Evolutionary conservation across 2,888 invertebrate species (phyloP).

Genomic region (Metellina segmentata): DNA sequence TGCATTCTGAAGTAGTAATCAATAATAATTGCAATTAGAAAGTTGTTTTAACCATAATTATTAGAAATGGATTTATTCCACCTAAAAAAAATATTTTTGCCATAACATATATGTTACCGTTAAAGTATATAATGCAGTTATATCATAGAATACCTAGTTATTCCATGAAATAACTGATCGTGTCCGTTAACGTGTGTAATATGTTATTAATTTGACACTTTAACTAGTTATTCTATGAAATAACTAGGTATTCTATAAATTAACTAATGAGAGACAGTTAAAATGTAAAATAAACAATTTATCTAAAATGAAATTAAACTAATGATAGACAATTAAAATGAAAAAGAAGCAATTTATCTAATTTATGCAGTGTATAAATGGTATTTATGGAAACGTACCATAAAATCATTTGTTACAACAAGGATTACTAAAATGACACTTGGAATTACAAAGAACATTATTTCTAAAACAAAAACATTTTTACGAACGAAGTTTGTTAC

Average conservation of each 20-base stretch:
- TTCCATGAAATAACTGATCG: conserved; percentile 71
- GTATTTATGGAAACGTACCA: conserved; percentile 53
- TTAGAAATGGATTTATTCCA: too few species aligned
- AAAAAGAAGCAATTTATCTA: conserved; percentile 61
- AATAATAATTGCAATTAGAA: too few species aligned
- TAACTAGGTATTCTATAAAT: neutral
- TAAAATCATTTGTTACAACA: neutral
- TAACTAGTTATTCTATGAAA: conserved; percentile 30
- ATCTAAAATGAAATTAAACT: conserved; percentile 6
- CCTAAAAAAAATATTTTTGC: too few species aligned
- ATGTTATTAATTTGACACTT: conserved; percentile 65
- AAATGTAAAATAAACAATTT: neutral
- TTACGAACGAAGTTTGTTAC: too few species aligned
- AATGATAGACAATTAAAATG: conserved; percentile 52
- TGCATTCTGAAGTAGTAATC: too few species aligned
- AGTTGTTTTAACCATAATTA: too few species aligned
- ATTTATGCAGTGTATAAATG: conserved; percentile 64
- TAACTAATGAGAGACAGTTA: too few species aligned
- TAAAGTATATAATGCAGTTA: conserved; percentile 61
- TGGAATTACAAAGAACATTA: too few species aligned
- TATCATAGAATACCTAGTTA: conserved; percentile 66
- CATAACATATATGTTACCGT: conserved; percentile 46
- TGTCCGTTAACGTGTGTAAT: conserved; percentile 69
- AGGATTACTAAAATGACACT: too few species aligned
- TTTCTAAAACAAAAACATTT: neutral